Evolutionary conservation across 1,140 invertebrate species (phyloP).

Genomic region (Choristoneura fumiferana): DNA sequence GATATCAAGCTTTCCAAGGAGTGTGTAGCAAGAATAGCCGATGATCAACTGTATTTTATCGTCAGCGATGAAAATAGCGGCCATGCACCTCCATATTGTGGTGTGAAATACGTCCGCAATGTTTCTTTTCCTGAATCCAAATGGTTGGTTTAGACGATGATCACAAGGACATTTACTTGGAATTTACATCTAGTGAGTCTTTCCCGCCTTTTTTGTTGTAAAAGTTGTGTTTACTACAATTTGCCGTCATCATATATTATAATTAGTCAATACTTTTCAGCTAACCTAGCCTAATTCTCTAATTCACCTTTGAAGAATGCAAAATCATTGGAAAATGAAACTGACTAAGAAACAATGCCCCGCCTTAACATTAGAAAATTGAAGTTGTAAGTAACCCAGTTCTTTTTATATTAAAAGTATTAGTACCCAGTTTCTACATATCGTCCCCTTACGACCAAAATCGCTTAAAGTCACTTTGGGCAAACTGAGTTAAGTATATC

Average conservation of each 20-base stretch:
- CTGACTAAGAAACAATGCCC: slow-evolving; percentile 91
- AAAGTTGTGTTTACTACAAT: too few species aligned
- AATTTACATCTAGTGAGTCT: slow-evolving; percentile 82
- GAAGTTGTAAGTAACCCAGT: slow-evolving; percentile 64
- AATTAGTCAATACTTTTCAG: too few species aligned
- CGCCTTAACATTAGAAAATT: slow-evolving; percentile 67
- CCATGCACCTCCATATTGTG: slow-evolving; percentile 85
- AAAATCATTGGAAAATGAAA: slow-evolving; percentile 89
- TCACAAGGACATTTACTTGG: slow-evolving; percentile 90
- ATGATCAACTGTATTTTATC: slow-evolving; percentile 88
- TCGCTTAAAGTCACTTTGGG: too few species aligned
- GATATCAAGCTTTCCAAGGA: slow-evolving; percentile 87
- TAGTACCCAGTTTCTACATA: too few species aligned
- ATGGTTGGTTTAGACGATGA: slow-evolving; percentile 86
- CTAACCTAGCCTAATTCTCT: slow-evolving; percentile 82
- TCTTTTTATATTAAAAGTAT: too few species aligned
- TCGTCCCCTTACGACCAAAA: too few species aligned
- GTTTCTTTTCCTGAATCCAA: slow-evolving; percentile 91
- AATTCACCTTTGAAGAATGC: slow-evolving; percentile 81
- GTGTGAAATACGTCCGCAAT: slow-evolving; percentile 86
- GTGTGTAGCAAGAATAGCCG: slow-evolving; percentile 86
- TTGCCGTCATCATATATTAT: too few species aligned
- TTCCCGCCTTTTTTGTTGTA: too few species aligned
- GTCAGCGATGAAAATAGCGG: slow-evolving; percentile 85
- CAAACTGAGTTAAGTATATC: too few species aligned